phyloP scores from a whole-genome alignment of 2,888 invertebrate species.

The Metalampra italica region DNA sequence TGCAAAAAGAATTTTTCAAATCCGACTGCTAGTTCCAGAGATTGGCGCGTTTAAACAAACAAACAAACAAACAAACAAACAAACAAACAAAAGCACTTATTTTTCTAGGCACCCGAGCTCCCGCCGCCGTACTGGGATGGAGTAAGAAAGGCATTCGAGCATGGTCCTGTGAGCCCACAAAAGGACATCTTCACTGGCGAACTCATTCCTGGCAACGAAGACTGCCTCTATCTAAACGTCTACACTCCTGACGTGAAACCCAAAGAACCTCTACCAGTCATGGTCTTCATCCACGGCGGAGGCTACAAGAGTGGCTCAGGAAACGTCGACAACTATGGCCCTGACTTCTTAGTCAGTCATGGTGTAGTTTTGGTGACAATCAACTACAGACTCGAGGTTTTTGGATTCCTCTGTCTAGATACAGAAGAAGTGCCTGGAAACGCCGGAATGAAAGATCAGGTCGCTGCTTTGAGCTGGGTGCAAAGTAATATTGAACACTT shows the following conservation, averaged over 20 bases:
- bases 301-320: slow-evolving; percentile 41
- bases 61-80: too few species aligned
- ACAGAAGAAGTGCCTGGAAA: slow-evolving; percentile 78
- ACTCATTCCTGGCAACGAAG: slow-evolving; percentile 33
- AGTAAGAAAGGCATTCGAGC: slow-evolving; percentile 29
- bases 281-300: slow-evolving; percentile 50
- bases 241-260: slow-evolving; percentile 34
- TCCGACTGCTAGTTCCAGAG: too few species aligned
- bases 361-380: slow-evolving; percentile 42
- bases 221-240: slow-evolving; percentile 46
- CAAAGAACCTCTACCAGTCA: slow-evolving; percentile 31
- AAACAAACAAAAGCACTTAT: too few species aligned
- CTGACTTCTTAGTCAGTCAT: slow-evolving; percentile 40
- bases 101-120: slow-evolving; percentile 38
- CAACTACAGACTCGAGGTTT: slow-evolving; percentile 61
- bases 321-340: slow-evolving; percentile 33
- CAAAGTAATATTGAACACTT: slow-evolving; percentile 35
- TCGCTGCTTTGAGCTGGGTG: slow-evolving; percentile 42
- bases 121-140: slow-evolving; percentile 37
- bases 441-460: slow-evolving; percentile 69
- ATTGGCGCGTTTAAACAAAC: too few species aligned
- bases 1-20: too few species aligned
- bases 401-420: slow-evolving; percentile 75
- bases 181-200: slow-evolving; percentile 25
- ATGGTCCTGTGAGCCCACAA: slow-evolving; percentile 38